These are phyloP conservation scores for Phoxinus phoxinus DNA, from an alignment of 2,113 vertebrate species.

Conservation along the genomic window DNA sequence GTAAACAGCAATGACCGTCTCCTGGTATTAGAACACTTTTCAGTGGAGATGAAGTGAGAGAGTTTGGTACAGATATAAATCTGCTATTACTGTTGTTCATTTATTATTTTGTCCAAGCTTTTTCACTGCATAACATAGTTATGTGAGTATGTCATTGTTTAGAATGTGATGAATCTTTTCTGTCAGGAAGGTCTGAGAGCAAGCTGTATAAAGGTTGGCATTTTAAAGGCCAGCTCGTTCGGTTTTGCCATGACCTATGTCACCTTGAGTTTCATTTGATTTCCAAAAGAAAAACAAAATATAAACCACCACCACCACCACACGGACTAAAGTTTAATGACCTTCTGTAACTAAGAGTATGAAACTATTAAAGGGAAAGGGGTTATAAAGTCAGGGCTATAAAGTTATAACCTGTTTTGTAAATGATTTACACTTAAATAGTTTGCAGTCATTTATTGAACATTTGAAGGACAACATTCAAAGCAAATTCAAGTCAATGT, in stretches of 20 bases:
- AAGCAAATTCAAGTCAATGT: not conserved
- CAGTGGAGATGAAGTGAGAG: not conserved
- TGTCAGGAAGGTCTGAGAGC: constrained; percentile 50
- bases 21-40: constrained; percentile 23
- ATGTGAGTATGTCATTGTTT: not conserved
- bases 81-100: not conserved
- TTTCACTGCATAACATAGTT: not conserved
- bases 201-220: constrained; percentile 63
- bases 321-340: not conserved
- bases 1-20: constrained; percentile 32
- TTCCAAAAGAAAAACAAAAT: not conserved
- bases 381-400: not conserved
- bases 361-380: not conserved
- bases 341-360: not conserved
- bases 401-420: not conserved
- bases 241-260: constrained; percentile 47
- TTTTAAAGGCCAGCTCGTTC: constrained; percentile 65
- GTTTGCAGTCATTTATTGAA: not conserved
- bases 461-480: not conserved
- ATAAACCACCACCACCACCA: not conserved
- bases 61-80: constrained; percentile 15
- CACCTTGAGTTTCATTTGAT: constrained; percentile 47
- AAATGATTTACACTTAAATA: not conserved
- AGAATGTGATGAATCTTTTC: constrained; percentile 35
- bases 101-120: not conserved